phyloP scores from a whole-genome alignment of 2,113 vertebrate genomes.

The Dasyurus viverrinus region DNA sequence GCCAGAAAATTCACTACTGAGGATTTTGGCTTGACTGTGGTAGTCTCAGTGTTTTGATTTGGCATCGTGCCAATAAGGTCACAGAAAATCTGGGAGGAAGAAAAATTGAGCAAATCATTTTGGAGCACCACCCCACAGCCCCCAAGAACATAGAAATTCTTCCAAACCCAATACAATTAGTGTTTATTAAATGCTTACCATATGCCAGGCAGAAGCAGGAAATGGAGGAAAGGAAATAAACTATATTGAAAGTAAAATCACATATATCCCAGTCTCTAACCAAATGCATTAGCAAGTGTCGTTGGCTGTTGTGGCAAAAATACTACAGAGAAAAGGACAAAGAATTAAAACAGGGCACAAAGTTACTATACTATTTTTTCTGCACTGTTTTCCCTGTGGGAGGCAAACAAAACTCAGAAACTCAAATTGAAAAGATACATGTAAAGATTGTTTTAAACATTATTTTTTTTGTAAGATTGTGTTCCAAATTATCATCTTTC shows the following conservation, averaged over 20 bases:
- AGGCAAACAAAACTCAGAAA: conserved; percentile 2
- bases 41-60: background rate
- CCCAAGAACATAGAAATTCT: background rate
- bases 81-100: background rate
- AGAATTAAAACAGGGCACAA: background rate
- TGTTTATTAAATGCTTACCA: background rate
- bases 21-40: background rate
- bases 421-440: background rate
- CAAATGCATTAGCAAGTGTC: background rate
- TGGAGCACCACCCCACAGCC: background rate
- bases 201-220: background rate
- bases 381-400: background rate
- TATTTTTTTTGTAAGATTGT: too few species aligned
- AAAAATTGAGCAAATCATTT: background rate
- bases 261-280: background rate
- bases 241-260: background rate
- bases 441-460: too few species aligned
- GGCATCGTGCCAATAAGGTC: background rate
- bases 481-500: too few species aligned
- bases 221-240: background rate
- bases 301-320: background rate
- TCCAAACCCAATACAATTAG: background rate
- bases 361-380: background rate
- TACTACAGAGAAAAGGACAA: background rate
- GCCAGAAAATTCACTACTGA: background rate